Percentiles rank a stretch among this genome's conserved stretches.
Conservation (phyloP, 2,113 vertebrate species). For the Oncorhynchus kisutch region DNA sequence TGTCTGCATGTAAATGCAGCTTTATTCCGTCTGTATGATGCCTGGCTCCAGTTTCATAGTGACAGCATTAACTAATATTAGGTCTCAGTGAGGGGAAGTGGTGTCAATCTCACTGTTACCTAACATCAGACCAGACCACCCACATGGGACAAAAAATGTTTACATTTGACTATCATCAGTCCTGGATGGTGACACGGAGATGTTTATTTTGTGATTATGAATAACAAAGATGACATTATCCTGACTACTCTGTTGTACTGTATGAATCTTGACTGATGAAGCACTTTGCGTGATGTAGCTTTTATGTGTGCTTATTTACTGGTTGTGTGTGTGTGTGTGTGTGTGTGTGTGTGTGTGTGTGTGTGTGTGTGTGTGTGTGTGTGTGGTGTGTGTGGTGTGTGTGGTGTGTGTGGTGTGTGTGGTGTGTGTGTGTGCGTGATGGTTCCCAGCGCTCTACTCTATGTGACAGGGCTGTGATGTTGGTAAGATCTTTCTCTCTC, state of each 20-base stretch:
- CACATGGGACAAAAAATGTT: conserved; percentile 30
- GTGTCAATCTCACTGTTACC: conserved; percentile 36
- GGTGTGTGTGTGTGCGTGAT: background rate
- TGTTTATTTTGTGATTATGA: conserved; percentile 41
- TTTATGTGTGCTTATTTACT: background rate
- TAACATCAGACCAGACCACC: conserved; percentile 53
- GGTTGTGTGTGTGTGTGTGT: conserved; percentile 3
- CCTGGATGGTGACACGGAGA: conserved; percentile 29
- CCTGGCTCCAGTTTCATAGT: conserved; percentile 38
- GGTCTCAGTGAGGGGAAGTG: conserved; percentile 32
- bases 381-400: background rate
- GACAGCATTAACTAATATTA: conserved; percentile 38
- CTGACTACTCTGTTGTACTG: background rate
- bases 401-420: background rate
- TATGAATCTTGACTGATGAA: conserved; percentile 14
- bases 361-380: background rate
- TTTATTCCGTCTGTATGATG: conserved; percentile 30
- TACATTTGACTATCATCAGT: conserved; percentile 41
- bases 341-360: conserved; percentile 2
- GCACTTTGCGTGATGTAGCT: background rate
- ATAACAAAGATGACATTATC: conserved; percentile 22
- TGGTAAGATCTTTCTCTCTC: conserved; percentile 1
- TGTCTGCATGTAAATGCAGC: conserved; percentile 18
- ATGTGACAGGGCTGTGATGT: background rate
- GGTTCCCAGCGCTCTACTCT: background rate